Conservation (phyloP, 2,888 invertebrate species). For the Lasioglossum villosulum region DNA sequence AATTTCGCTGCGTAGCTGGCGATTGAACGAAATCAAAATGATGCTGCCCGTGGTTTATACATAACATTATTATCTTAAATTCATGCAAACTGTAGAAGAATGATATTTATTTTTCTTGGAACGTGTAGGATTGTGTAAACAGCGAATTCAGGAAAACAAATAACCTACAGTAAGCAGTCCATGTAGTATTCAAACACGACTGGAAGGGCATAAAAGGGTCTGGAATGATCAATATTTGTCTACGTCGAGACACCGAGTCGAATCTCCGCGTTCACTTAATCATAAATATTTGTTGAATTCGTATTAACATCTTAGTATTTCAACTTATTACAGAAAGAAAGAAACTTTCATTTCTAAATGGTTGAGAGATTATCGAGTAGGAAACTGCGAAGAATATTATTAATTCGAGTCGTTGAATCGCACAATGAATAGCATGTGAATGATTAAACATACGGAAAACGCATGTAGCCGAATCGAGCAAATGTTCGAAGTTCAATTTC, state of each 20-base stretch:
- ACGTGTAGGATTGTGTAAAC: neutral
- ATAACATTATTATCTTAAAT: neutral
- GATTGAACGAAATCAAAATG: neutral
- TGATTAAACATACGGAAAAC: neutral
- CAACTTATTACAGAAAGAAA: neutral
- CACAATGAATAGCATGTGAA: too few relatives aligned
- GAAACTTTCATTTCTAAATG: too few relatives aligned
- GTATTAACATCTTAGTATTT: neutral
- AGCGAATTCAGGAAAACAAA: neutral
- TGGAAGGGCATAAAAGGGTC: neutral
- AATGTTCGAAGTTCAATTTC: neutral
- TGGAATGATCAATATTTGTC: slow-evolving; percentile 4
- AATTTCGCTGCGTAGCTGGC: neutral
- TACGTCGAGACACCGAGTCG: neutral
- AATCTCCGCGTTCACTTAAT: neutral
- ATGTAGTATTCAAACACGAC: neutral
- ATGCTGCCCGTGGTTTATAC: too few relatives aligned
- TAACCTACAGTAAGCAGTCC: neutral
- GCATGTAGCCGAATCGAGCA: neutral
- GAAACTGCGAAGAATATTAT: too few relatives aligned
- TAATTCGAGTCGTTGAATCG: too few relatives aligned
- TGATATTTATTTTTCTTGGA: neutral
- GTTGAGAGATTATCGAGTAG: too few relatives aligned
- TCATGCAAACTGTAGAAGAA: neutral
- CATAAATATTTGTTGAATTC: neutral